Conservation (phyloP, 2,888 invertebrate species). For the Scrobipalpa costella region DNA sequence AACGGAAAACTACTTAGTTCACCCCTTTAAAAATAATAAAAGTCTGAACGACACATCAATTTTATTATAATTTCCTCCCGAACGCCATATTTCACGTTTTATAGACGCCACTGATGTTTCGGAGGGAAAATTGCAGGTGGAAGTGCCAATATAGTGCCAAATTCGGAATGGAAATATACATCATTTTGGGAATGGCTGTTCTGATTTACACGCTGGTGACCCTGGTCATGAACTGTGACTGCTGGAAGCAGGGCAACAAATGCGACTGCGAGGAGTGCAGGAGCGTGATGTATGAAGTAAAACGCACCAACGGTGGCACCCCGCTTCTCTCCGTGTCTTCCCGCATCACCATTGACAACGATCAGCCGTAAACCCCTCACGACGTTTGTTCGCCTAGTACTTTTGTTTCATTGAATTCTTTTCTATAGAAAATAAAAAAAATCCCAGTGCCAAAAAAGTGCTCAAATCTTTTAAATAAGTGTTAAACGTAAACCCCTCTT, state of each 20-base stretch:
- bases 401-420: background rate
- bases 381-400: conserved; percentile 9
- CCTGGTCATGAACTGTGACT: conserved; percentile 59
- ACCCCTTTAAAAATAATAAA: conserved; percentile 59
- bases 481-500: conserved; percentile 7
- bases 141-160: conserved; percentile 33
- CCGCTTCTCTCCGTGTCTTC: conserved; percentile 56
- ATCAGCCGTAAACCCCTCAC: conserved; percentile 6
- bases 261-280: conserved; percentile 71
- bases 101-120: conserved; percentile 43
- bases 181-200: conserved; percentile 68
- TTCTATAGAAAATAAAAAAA: background rate
- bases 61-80: conserved; percentile 35
- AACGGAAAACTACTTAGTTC: conserved; percentile 31
- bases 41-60: conserved; percentile 43
- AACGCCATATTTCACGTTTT: conserved; percentile 21
- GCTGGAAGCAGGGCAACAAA: conserved; percentile 59
- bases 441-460: conserved; percentile 26
- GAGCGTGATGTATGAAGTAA: conserved; percentile 51
- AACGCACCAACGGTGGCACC: conserved; percentile 44
- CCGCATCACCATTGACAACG: conserved; percentile 45
- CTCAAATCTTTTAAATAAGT: background rate
- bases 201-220: conserved; percentile 64
- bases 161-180: conserved; percentile 69
- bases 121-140: conserved; percentile 30